Evolutionary conservation across 2,113 vertebrate species (phyloP), one percentile per base, ranked within the genome.

Genomic region (Oreochromis spilurus): DNA sequence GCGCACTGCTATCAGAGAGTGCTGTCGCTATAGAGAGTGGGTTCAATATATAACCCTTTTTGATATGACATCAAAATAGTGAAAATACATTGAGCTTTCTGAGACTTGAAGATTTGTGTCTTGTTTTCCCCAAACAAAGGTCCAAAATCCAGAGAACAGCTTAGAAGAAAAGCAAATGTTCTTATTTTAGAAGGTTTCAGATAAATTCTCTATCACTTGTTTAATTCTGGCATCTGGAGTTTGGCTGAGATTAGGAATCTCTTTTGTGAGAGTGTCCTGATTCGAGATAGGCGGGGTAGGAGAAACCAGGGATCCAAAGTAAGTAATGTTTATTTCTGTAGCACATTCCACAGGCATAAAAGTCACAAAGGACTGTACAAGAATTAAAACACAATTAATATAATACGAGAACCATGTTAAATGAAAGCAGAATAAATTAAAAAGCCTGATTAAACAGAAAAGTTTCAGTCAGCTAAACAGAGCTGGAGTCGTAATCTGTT

Each of bases 261-360:
- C 14, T 26, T 72, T 48, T 0, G 21, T 48, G 13, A 26, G 38
- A 45, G 38, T 45, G 21, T 75, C 4, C 43, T 48, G 40, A 48
- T 5, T 14, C 0, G 24, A 50, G 9, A 50, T 29, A 29, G 70
- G 9, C 0, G 0, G 4, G 67, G 40, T 29, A 48, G 40, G 40
- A 75, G 24, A 75, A 48, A 50, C 43, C 70, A 50, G 43, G 10
- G 70, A 77, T 77, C 13, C 29, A 60, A 19, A 60, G 29, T 55
- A 26, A 29, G 54, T 57, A 21, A 65, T 13, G 60, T 21, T 38
- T 38, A 38, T 38, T 21, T 65, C 34, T 38, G 34, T 2, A 1
- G 34, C 60, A 65, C 60, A 34, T 38, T 13, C 21, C 60, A 38
- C 34, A 7, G 2, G 19, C 19, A 3, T 21, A 13, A 65, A 38